These are phyloP conservation scores for Macrosoma leucophasiata DNA, from an alignment of 2,888 invertebrate species.

Conservation along the genomic window DNA sequence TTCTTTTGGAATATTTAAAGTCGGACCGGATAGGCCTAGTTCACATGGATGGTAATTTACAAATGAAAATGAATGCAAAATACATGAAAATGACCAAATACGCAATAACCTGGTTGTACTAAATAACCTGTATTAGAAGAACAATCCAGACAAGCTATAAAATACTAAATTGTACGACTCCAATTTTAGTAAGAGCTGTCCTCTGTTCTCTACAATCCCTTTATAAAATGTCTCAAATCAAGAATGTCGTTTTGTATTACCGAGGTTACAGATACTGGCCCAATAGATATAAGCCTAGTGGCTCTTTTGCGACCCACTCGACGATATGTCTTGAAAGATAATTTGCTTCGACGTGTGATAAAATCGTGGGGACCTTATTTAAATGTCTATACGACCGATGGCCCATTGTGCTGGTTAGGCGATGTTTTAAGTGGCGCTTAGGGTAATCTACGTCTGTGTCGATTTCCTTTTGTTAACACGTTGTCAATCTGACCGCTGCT, in stretches of 20 bases:
- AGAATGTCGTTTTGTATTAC: conserved; percentile 46
- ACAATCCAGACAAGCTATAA: too few relatives aligned
- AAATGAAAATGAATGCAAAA: too few relatives aligned
- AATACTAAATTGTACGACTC: too few relatives aligned
- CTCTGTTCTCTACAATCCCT: conserved; percentile 23
- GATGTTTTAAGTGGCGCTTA: conserved; percentile 42
- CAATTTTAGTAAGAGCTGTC: too few relatives aligned
- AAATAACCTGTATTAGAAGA: too few relatives aligned
- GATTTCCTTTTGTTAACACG: conserved; percentile 20
- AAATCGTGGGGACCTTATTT: conserved; percentile 47
- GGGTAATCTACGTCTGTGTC: conserved; percentile 28
- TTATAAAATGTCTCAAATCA: conserved; percentile 37
- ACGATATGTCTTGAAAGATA: conserved; percentile 43
- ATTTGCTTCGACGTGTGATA: conserved; percentile 58
- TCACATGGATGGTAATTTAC: too few relatives aligned
- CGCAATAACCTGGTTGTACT: too few relatives aligned
- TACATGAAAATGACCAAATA: too few relatives aligned
- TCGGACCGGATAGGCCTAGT: too few relatives aligned
- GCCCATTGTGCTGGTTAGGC: conserved; percentile 40
- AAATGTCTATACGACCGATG: conserved; percentile 31
- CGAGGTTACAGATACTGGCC: conserved; percentile 57
- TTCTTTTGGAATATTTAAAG: too few relatives aligned
- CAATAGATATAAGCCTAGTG: conserved; percentile 55
- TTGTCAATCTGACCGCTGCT: too few relatives aligned
- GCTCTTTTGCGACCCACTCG: conserved; percentile 53